phyloP scores from a whole-genome alignment of 1,140 invertebrate genomes.

The Drosophila rhopaloa region DNA sequence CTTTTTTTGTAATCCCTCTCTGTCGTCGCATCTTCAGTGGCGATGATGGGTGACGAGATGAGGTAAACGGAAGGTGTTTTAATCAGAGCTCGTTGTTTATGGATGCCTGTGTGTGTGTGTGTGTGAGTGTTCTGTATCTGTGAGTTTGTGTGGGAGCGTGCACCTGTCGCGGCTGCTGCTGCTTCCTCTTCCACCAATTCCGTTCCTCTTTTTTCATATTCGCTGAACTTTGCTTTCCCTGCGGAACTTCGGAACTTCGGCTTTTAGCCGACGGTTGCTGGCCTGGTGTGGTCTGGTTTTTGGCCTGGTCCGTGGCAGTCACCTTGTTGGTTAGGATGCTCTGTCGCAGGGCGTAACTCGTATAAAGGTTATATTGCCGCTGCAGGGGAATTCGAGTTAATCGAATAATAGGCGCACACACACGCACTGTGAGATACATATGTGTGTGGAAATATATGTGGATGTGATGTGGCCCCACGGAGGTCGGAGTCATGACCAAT shows the following conservation, averaged over 20 bases:
- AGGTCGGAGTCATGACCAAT: conserved; percentile 81
- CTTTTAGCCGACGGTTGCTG: conserved; percentile 18
- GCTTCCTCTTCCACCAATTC: conserved; percentile 1
- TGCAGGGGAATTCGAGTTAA: conserved; percentile 78
- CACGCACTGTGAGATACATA: conserved; percentile 20
- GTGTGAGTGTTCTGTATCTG: conserved; percentile 13
- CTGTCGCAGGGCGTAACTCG: conserved; percentile 66
- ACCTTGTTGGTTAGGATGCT: conserved; percentile 24
- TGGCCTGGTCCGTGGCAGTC: conserved; percentile 11
- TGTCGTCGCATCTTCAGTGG: conserved; percentile 8
- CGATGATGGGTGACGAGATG: conserved; percentile 19
- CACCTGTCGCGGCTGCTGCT: conserved; percentile 37
- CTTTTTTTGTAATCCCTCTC: background rate
- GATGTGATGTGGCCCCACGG: conserved; percentile 32
- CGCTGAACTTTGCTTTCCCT: conserved; percentile 40
- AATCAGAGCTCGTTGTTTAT: conserved; percentile 38
- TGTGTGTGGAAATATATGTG: background rate
- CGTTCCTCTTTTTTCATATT: conserved; percentile 14
- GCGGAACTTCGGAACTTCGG: conserved; percentile 25
- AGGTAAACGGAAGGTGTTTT: conserved; percentile 32
- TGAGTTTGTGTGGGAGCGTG: conserved; percentile 38
- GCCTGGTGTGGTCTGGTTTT: background rate
- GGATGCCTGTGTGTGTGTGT: background rate
- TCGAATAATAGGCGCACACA: conserved; percentile 75
- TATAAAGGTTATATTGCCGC: conserved; percentile 78